Percentiles rank a stretch among this genome's conserved stretches.
Evolutionary conservation across 23 tunicate genomes (phyloP).

Genomic region (Styela plicata): DNA sequence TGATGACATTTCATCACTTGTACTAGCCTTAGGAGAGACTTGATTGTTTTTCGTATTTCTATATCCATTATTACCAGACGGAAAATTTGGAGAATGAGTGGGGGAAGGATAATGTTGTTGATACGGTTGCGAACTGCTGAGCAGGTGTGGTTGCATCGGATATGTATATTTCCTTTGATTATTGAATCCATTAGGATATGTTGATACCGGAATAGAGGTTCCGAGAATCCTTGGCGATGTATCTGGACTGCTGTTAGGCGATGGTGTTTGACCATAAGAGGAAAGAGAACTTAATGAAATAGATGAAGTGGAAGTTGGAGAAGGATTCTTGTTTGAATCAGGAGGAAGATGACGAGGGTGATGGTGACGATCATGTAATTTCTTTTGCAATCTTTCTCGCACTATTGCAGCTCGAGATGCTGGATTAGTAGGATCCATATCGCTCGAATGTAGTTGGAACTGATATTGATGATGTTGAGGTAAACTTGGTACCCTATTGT

Average conservation of each 20-base stretch:
- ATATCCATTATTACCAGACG: not conserved
- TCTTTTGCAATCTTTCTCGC: constrained; percentile 24
- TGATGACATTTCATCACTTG: constrained; percentile 6
- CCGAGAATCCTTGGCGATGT: not conserved
- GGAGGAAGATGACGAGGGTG: not conserved
- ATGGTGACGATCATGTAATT: constrained; percentile 16
- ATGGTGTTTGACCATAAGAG: constrained; percentile 28
- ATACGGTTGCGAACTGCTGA: not conserved
- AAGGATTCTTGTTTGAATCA: not conserved
- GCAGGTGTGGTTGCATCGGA: constrained; percentile 8
- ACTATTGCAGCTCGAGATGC: not conserved
- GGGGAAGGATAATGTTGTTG: not conserved
- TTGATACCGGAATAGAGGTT: not conserved
- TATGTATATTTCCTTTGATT: not conserved
- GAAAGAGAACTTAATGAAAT: constrained; percentile 42
- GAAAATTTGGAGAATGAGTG: not conserved
- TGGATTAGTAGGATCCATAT: constrained; percentile 4
- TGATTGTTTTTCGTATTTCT: not conserved
- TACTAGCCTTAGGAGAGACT: not conserved
- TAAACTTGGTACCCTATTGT: not conserved
- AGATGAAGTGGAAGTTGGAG: constrained; percentile 23
- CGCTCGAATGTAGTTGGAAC: not conserved
- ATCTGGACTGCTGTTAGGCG: constrained; percentile 45
- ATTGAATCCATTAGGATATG: constrained; percentile 3
- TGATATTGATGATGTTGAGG: constrained; percentile 33